Conservation (phyloP, 2,797 vertebrate species). For the Cynopterus sphinx region DNA sequence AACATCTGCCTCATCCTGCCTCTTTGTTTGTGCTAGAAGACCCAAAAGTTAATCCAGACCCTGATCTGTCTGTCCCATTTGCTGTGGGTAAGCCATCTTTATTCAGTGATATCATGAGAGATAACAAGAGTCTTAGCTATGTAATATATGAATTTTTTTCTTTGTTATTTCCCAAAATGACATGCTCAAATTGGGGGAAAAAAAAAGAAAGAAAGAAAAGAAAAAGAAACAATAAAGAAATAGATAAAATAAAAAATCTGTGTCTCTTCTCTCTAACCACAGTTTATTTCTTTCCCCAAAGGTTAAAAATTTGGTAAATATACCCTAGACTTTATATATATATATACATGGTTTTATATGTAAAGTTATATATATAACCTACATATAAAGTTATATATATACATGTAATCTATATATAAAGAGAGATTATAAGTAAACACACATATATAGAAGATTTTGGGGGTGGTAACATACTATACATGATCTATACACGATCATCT, state of each 20-base stretch:
- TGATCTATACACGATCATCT: background rate
- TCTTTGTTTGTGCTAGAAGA: background rate
- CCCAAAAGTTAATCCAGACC: background rate
- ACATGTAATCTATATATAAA: too few relatives aligned
- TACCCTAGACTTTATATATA: background rate
- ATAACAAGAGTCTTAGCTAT: background rate
- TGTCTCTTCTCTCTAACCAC: background rate
- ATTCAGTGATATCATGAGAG: background rate
- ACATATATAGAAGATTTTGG: background rate
- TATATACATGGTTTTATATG: too few relatives aligned
- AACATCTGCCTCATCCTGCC: accelerated
- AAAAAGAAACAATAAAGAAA: background rate
- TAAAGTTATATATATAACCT: too few relatives aligned
- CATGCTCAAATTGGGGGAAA: background rate
- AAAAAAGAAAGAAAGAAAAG: background rate
- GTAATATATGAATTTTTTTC: background rate
- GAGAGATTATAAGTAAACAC: background rate
- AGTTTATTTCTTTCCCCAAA: background rate
- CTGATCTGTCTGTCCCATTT: background rate
- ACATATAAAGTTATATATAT: too few relatives aligned
- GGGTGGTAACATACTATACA: background rate
- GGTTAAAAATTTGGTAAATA: background rate
- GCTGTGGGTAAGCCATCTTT: background rate
- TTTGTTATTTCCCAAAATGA: background rate
- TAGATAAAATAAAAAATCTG: background rate